Conservation (phyloP, 2,113 vertebrate species). For the Columba janthina region DNA sequence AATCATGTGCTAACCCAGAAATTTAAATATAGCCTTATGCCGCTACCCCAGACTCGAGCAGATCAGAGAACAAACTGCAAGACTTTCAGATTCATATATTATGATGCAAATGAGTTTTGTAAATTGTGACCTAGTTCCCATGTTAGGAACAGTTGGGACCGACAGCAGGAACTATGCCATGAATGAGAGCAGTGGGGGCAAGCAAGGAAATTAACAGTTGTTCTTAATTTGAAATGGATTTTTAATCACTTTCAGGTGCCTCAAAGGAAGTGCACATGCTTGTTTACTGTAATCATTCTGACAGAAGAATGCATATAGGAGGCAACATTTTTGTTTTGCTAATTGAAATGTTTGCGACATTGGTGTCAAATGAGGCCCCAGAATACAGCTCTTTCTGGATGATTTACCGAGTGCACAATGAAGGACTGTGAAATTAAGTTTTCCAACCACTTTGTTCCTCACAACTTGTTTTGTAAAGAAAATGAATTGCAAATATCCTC, state of each 20-base stretch:
- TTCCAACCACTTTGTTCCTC: neutral
- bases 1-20: neutral
- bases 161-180: neutral
- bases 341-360: neutral
- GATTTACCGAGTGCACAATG: neutral
- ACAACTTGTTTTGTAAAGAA: neutral
- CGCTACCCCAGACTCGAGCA: neutral
- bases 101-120: slow-evolving; percentile 71
- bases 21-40: neutral
- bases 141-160: slow-evolving; percentile 55
- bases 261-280: slow-evolving; percentile 1
- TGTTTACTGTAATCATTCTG: slow-evolving; percentile 22
- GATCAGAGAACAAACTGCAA: neutral
- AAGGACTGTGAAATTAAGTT: neutral
- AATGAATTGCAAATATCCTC: accelerated
- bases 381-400: neutral
- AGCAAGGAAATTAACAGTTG: slow-evolving; percentile 42
- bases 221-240: slow-evolving; percentile 53
- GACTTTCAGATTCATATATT: slow-evolving; percentile 44
- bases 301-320: slow-evolving; percentile 25
- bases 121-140: slow-evolving; percentile 73
- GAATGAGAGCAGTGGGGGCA: slow-evolving; percentile 14
- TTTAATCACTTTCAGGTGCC: slow-evolving; percentile 60
- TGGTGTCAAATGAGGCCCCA: neutral
- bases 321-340: neutral